Conservation (phyloP, 1,140 invertebrate species). For the Himalopsyche phryganea region DNA sequence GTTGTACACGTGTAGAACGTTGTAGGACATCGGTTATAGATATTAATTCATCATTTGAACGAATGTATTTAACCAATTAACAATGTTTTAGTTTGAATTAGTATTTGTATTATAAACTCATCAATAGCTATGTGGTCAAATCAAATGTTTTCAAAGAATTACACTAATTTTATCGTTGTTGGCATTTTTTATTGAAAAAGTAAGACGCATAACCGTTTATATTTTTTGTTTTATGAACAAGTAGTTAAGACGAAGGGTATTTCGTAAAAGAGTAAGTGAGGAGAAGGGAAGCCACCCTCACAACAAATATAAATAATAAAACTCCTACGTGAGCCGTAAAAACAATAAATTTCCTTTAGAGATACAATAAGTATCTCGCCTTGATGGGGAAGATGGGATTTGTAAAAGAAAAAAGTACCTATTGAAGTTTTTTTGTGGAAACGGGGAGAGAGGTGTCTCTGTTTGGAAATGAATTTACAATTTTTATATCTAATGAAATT, state of each 20-base stretch:
- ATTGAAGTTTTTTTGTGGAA: constrained; percentile 30
- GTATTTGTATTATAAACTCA: too few relatives aligned
- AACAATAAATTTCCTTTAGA: constrained; percentile 36
- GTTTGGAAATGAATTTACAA: constrained; percentile 31
- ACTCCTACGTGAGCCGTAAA: constrained; percentile 35
- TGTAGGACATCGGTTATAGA: too few relatives aligned
- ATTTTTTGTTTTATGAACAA: too few relatives aligned
- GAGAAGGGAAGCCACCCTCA: constrained; percentile 20
- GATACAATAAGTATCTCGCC: constrained; percentile 35
- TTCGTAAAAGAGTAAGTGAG: constrained; percentile 3
- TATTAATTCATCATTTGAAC: too few relatives aligned
- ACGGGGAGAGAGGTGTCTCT: not conserved
- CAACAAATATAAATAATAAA: constrained; percentile 36
- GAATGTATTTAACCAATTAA: too few relatives aligned
- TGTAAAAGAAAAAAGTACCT: constrained; percentile 32
- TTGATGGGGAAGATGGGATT: constrained; percentile 34
- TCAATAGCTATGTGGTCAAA: too few relatives aligned
- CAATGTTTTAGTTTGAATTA: too few relatives aligned
- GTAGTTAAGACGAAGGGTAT: constrained; percentile 3
- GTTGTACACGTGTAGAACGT: too few relatives aligned
- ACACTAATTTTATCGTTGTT: too few relatives aligned
- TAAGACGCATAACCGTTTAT: too few relatives aligned
- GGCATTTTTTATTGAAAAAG: too few relatives aligned
- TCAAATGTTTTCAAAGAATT: too few relatives aligned
- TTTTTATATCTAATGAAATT: constrained; percentile 31